A percentile compares a stretch with the other conserved stretches of the same genome.
phyloP scores from a whole-genome alignment of 2,888 invertebrate species.

The Xestobium rufovillosum region DNA sequence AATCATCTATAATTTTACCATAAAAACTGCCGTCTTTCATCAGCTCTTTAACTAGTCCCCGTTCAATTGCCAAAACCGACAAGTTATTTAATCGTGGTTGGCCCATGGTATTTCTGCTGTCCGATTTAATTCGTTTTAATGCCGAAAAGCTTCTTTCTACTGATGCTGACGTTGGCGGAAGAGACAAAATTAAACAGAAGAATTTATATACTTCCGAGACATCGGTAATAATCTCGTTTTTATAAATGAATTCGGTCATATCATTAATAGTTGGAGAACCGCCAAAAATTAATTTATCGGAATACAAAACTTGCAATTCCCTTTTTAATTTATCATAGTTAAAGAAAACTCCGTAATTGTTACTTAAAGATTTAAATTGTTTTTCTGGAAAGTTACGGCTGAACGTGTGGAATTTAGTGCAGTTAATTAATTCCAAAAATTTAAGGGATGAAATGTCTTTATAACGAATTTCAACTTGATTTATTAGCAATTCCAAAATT shows the following conservation, averaged over 20 bases:
- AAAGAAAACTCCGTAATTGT: conserved; percentile 10
- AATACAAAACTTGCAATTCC: conserved; percentile 15
- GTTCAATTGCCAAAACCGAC: conserved; percentile 12
- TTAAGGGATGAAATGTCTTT: conserved; percentile 4
- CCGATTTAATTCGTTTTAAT: conserved; percentile 17
- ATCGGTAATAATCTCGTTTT: conserved; percentile 7
- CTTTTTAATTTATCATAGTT: conserved; percentile 12
- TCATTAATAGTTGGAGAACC: conserved; percentile 4
- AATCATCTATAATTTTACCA: conserved; percentile 6
- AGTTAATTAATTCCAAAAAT: conserved; percentile 13
- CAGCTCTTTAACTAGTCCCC: conserved; percentile 11
- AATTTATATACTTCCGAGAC: conserved; percentile 15
- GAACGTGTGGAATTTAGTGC: conserved; percentile 10
- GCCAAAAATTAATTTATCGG: conserved; percentile 12
- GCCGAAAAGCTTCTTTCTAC: conserved; percentile 17
- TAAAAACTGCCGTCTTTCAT: conserved; percentile 5
- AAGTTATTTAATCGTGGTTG: conserved; percentile 15
- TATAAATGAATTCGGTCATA: conserved; percentile 13
- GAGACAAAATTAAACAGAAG: conserved; percentile 12
- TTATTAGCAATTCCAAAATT: conserved; percentile 12
- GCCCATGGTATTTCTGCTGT: conserved; percentile 11
- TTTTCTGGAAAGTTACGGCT: conserved; percentile 10
- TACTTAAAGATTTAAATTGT: conserved; percentile 6
- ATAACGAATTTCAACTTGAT: conserved; percentile 13
- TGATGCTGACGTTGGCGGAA: conserved; percentile 13